Evolutionary conservation across 92 coral and sea anemone species (phyloP).

Genomic region (Heteractis magnifica): DNA sequence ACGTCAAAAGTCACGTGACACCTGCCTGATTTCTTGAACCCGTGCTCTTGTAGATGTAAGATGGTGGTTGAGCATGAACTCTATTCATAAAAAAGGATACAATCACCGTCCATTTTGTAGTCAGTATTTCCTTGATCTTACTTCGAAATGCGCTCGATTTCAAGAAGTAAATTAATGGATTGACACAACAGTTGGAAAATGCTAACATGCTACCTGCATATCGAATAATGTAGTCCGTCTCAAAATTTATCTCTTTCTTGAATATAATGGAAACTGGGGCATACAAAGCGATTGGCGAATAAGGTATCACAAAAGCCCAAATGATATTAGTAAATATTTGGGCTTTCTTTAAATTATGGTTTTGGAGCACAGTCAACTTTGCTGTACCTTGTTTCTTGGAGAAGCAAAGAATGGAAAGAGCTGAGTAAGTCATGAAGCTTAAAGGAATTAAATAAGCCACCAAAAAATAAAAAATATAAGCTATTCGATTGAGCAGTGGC

Average conservation of each 20-base stretch:
- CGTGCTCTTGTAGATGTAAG: no score
- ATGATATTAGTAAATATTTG: conserved; percentile 1
- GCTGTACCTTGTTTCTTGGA: background rate
- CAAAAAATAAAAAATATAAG: background rate
- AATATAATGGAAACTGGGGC: background rate
- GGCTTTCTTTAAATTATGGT: background rate
- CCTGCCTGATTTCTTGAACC: no score
- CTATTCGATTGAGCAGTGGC: background rate
- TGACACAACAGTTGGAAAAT: conserved; percentile 10
- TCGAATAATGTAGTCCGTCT: background rate
- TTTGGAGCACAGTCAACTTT: background rate
- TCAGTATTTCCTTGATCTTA: background rate
- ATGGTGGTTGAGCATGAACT: no score
- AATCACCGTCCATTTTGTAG: no score
- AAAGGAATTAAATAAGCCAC: background rate
- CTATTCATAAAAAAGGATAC: no score
- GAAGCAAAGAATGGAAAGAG: background rate
- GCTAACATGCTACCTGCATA: background rate
- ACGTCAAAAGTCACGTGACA: no score
- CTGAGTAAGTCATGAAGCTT: background rate
- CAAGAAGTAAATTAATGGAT: conserved; percentile 1
- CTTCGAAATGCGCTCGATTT: background rate
- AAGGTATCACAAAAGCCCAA: background rate
- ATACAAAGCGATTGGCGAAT: background rate
- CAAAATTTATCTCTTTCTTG: background rate